Base-by-base conservation (phyloP, 2,113 vertebrate genomes). In the Gavia stellata region DNA sequence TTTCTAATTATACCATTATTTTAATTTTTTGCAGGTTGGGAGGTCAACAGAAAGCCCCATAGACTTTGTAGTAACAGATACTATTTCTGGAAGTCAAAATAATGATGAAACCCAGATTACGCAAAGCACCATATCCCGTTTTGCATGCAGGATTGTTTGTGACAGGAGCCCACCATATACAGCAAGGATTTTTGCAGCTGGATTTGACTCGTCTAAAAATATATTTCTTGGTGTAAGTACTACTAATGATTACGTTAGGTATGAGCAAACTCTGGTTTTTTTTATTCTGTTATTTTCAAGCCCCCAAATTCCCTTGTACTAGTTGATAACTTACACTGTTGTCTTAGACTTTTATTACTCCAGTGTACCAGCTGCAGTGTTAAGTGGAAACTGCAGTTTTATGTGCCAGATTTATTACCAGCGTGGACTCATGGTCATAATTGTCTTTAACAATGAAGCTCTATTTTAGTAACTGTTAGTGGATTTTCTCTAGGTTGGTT, bases 41-140 rank as follows among this genome's bases (percentile, higher is more conserved):
- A 98, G 99, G 53, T 99, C 99, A 55, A 99, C 99, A 33, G 99
- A 99, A 95, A 99, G 99, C 90, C 99, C 99, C 34, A 99, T 99
- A 81, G 99, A 99, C 98, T 99, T 99, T 96, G 99, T 99, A 73
- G 99, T 99, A 50, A 99, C 99, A 14, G 99, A 99, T 95, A 99
- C 99, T 1, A 95, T 99, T 95, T 99, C 99, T 26, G 99, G 99
- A 73, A 98, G 98, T 85, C 99, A 98, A 89, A 99, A 98, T 49
- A 98, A 97, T 1, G 99, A 99, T 10, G 99, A 99, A 77, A 97
- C 98, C 13, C 99, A 99, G 88, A 99, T 99, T 88, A 99, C 99
- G 0, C 99, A 99, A 94, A 99, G 99, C 98, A 99, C 99, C 96
- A 99, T 99, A 90, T 99, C 99, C 70, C 98, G 99, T 55, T 99